Conservation (phyloP, 1,140 invertebrate species). For the Muscidifurax raptorellus region DNA sequence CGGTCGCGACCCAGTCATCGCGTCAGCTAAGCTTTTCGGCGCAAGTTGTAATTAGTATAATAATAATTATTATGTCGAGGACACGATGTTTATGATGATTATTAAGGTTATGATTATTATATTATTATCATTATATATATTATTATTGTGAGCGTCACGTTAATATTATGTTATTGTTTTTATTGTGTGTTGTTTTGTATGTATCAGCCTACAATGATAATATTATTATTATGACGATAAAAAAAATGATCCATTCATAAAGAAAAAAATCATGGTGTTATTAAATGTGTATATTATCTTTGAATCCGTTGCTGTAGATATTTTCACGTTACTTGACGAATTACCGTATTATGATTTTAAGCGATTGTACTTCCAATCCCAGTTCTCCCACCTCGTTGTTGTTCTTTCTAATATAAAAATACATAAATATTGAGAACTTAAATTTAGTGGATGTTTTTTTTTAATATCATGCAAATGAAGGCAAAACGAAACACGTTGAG, state of each 20-base stretch:
- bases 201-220: slow-evolving; percentile 70
- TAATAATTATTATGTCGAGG: slow-evolving; percentile 72
- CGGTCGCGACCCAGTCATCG: slow-evolving; percentile 66
- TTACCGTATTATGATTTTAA: slow-evolving; percentile 56
- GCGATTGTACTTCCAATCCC: slow-evolving; percentile 55
- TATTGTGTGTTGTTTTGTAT: slow-evolving; percentile 77
- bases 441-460: slow-evolving; percentile 40
- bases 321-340: slow-evolving; percentile 51
- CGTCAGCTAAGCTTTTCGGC: slow-evolving; percentile 63
- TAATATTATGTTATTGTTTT: slow-evolving; percentile 77
- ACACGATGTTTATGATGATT: slow-evolving; percentile 69
- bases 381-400: slow-evolving; percentile 53
- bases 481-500: slow-evolving; percentile 33
- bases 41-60: slow-evolving; percentile 71
- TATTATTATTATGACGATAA: slow-evolving; percentile 69
- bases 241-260: slow-evolving; percentile 67
- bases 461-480: slow-evolving; percentile 26
- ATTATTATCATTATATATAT: slow-evolving; percentile 71
- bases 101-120: slow-evolving; percentile 70
- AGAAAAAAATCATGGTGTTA: slow-evolving; percentile 65
- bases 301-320: slow-evolving; percentile 60
- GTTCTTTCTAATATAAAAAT: slow-evolving; percentile 49
- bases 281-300: slow-evolving; percentile 70
- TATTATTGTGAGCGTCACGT: slow-evolving; percentile 74
- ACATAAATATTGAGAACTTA: slow-evolving; percentile 44